phyloP scores from a whole-genome alignment of 2,797 vertebrate species.

The Glossophaga mutica region DNA sequence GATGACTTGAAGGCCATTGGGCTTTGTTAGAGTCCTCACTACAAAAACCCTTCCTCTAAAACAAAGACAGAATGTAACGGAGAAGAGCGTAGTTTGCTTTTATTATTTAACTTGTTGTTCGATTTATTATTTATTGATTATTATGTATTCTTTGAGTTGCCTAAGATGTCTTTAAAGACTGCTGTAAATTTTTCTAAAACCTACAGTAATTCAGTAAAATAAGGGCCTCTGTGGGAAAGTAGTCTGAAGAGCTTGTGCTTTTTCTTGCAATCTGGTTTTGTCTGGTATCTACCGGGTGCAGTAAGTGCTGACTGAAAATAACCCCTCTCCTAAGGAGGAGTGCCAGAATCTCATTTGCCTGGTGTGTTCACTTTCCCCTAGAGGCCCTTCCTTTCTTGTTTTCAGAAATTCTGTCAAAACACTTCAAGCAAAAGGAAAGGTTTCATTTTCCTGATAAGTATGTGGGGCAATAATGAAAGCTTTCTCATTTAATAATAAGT shows the following conservation, averaged over 20 bases:
- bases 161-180: slow-evolving; percentile 51
- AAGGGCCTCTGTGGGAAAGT: slow-evolving; percentile 49
- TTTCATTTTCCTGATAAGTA: slow-evolving; percentile 72
- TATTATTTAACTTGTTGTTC: background rate
- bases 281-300: slow-evolving; percentile 60
- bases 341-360: slow-evolving; percentile 1
- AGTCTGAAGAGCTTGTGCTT: slow-evolving; percentile 45
- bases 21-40: background rate
- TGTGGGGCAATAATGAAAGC: slow-evolving; percentile 69
- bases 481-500: slow-evolving; percentile 66
- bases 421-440: slow-evolving; percentile 72
- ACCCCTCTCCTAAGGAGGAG: slow-evolving; percentile 49
- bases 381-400: slow-evolving; percentile 69
- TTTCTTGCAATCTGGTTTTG: slow-evolving; percentile 53
- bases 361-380: slow-evolving; percentile 59
- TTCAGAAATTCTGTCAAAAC: slow-evolving; percentile 76
- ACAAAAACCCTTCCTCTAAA: slow-evolving; percentile 66
- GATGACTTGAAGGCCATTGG: background rate
- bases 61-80: background rate
- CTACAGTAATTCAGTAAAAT: slow-evolving; percentile 46
- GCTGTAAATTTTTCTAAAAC: slow-evolving; percentile 40
- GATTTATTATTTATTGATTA: slow-evolving; percentile 4
- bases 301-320: slow-evolving; percentile 60
- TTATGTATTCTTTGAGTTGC: slow-evolving; percentile 57
- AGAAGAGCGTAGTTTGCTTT: background rate